Percentiles rank a stretch among this genome's conserved stretches.
These are phyloP conservation scores for Polyommatus iphigenia DNA, from an alignment of 2,888 invertebrate species.

Conservation along the genomic window DNA sequence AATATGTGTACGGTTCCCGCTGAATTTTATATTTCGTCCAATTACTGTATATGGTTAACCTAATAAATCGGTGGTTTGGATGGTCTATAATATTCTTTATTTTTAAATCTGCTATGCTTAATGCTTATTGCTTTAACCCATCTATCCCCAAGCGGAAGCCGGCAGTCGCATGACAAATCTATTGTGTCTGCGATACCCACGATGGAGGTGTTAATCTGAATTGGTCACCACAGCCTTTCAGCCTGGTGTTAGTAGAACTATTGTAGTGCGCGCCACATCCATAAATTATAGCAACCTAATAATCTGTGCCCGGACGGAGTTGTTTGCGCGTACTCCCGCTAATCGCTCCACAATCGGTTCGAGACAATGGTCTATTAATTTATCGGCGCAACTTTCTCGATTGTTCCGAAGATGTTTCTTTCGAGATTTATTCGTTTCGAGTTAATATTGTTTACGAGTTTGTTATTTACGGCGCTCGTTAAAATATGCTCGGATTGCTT, in stretches of 20 bases:
- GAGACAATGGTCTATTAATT: constrained; percentile 37
- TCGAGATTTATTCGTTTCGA: constrained; percentile 23
- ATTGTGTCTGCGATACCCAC: neutral
- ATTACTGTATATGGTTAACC: too few relatives aligned
- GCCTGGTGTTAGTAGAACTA: neutral
- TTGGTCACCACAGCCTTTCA: too few relatives aligned
- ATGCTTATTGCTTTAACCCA: too few relatives aligned
- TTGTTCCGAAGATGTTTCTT: constrained; percentile 23
- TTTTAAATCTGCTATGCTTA: too few relatives aligned
- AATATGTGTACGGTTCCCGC: too few relatives aligned
- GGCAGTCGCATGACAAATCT: neutral
- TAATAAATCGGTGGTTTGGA: too few relatives aligned
- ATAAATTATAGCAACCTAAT: neutral
- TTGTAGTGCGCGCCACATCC: neutral
- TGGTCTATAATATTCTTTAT: too few relatives aligned
- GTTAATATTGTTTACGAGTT: constrained; percentile 15
- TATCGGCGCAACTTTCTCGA: constrained; percentile 25
- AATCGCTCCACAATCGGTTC: constrained; percentile 38
- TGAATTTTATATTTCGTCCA: too few relatives aligned
- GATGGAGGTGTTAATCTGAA: too few relatives aligned
- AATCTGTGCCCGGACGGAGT: neutral
- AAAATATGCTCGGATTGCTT: constrained; percentile 20
- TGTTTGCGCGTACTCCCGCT: constrained; percentile 12
- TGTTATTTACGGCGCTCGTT: constrained; percentile 19
- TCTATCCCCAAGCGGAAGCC: too few relatives aligned